Percentiles rank a stretch among this genome's conserved stretches.
Evolutionary conservation across 2,888 invertebrate species (phyloP).

Genomic region (Griposia aprilina): DNA sequence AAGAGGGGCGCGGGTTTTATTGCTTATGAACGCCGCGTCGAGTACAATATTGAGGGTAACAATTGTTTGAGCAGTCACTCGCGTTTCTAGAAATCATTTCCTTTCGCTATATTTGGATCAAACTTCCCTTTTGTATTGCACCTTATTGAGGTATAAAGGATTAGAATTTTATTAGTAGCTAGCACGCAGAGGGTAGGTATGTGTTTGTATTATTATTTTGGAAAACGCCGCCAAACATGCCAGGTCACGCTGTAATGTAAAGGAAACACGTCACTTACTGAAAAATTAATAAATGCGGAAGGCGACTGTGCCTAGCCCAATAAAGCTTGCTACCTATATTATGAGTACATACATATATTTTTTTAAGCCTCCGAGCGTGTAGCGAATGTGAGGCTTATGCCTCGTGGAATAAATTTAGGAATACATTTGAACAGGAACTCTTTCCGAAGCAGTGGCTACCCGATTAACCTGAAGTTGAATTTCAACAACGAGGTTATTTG

Average conservation of each 20-base stretch:
- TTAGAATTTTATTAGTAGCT: slow-evolving; percentile 47
- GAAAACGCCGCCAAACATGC: slow-evolving; percentile 54
- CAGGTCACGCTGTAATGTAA: slow-evolving; percentile 60
- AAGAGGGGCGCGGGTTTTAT: slow-evolving; percentile 77
- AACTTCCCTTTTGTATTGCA: slow-evolving; percentile 52
- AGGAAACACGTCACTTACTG: slow-evolving; percentile 61
- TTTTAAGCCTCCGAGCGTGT: slow-evolving; percentile 32
- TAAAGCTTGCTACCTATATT: slow-evolving; percentile 24
- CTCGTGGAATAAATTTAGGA: neutral
- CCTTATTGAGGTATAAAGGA: slow-evolving; percentile 52
- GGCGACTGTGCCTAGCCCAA: slow-evolving; percentile 34
- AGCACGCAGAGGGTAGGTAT: slow-evolving; percentile 50
- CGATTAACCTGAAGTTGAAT: neutral
- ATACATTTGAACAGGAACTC: slow-evolving; percentile 1
- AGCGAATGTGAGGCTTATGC: slow-evolving; percentile 23
- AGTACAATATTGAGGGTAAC: slow-evolving; percentile 77
- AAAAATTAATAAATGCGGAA: slow-evolving; percentile 61
- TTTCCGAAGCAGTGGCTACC: neutral
- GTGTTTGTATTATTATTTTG: slow-evolving; percentile 53
- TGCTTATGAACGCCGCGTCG: slow-evolving; percentile 76
- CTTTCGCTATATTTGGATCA: slow-evolving; percentile 47
- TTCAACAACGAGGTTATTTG: neutral
- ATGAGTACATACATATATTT: slow-evolving; percentile 33
- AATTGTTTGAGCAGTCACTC: slow-evolving; percentile 71
- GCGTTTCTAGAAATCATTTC: slow-evolving; percentile 68